Percentiles rank a stretch among this genome's conserved stretches.
These are phyloP conservation scores for Maniola hyperantus DNA, from an alignment of 2,888 invertebrate species.

Conservation along the genomic window DNA sequence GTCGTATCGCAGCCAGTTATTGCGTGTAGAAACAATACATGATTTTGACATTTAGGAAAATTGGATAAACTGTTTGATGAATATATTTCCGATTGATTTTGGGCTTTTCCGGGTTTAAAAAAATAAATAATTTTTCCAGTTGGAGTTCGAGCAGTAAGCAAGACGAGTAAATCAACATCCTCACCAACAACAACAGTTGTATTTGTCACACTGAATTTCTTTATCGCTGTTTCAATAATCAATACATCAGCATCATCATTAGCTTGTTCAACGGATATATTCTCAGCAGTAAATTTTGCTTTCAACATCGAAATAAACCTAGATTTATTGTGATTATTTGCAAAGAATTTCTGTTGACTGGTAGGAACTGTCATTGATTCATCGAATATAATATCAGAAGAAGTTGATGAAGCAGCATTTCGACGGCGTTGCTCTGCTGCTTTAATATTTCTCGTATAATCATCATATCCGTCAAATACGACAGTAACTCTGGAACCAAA, in stretches of 20 bases:
- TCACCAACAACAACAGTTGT: slow-evolving; percentile 40
- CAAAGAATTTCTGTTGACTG: no score
- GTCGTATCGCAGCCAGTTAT: slow-evolving; percentile 36
- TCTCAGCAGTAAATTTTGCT: slow-evolving; percentile 46
- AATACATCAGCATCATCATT: slow-evolving; percentile 43
- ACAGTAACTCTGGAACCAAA: no score
- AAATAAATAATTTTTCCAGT: neutral
- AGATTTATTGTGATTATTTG: no score
- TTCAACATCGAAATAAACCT: no score
- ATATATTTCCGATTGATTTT: neutral
- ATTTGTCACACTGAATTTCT: slow-evolving; percentile 42
- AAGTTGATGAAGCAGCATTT: no score
- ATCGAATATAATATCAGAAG: no score
- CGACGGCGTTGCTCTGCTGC: no score
- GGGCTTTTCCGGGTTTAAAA: slow-evolving; percentile 2
- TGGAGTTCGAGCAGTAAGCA: slow-evolving; percentile 1
- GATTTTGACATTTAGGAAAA: neutral
- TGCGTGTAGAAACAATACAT: slow-evolving; percentile 24
- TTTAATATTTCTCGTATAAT: no score
- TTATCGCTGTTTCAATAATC: slow-evolving; percentile 44
- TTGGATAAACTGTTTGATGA: neutral
- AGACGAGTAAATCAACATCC: neutral
- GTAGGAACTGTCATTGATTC: no score
- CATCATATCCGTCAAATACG: no score
- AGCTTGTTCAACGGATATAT: slow-evolving; percentile 34